These are phyloP conservation scores for Drosophila pseudotakahashii DNA, from an alignment of 2,888 invertebrate genomes.

Conservation along the genomic window DNA sequence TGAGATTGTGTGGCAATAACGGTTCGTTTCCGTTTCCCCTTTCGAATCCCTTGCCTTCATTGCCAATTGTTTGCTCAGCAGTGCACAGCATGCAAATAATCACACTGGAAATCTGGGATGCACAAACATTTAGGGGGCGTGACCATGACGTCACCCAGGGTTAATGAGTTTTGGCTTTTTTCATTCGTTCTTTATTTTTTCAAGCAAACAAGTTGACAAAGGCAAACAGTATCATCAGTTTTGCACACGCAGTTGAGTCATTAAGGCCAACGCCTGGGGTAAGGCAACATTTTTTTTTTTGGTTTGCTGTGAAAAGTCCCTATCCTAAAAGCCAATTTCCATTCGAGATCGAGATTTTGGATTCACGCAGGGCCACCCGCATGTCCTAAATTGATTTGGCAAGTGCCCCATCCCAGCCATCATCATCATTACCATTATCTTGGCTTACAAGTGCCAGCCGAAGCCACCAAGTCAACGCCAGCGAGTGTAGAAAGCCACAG, in stretches of 20 bases:
- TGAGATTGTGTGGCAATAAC: conserved; percentile 66
- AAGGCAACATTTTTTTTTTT: conserved; percentile 24
- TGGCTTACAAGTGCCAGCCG: conserved; percentile 23
- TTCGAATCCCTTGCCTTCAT: conserved; percentile 1
- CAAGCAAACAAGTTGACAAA: conserved; percentile 38
- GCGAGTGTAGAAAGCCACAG: conserved; percentile 24
- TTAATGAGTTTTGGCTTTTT: conserved; percentile 36
- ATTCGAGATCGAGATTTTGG: conserved; percentile 25
- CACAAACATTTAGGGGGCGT: conserved; percentile 47
- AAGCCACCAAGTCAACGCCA: conserved; percentile 35
- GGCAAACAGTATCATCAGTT: conserved; percentile 21
- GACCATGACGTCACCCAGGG: conserved; percentile 47
- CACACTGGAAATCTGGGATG: conserved; percentile 48
- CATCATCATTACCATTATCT: conserved; percentile 73
- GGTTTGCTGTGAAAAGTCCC: not conserved
- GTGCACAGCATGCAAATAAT: conserved; percentile 57
- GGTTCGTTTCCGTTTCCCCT: conserved; percentile 23
- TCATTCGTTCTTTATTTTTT: conserved; percentile 33
- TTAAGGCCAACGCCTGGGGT: conserved; percentile 29
- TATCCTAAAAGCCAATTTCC: conserved; percentile 41
- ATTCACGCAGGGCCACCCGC: conserved; percentile 13
- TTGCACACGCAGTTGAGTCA: conserved; percentile 32
- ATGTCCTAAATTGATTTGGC: conserved; percentile 68
- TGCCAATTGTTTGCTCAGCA: conserved; percentile 23
- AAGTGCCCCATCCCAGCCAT: conserved; percentile 47